These are phyloP conservation scores for Drepana arcuata DNA, from an alignment of 1,140 invertebrate genomes.

Conservation along the genomic window DNA sequence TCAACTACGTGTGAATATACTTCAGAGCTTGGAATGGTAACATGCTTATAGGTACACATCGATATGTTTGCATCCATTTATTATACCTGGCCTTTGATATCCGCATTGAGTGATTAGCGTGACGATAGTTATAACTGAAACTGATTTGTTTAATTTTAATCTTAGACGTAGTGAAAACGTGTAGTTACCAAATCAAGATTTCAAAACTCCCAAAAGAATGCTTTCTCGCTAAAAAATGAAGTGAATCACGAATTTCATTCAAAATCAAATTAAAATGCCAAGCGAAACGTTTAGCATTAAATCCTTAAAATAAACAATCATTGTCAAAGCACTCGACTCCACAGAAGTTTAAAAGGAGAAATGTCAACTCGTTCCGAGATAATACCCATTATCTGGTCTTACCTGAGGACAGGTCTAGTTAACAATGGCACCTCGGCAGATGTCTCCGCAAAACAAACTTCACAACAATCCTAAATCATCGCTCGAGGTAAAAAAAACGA, in stretches of 20 bases:
- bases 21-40: too few relatives aligned
- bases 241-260: too few relatives aligned
- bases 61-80: too few relatives aligned
- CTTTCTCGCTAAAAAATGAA: too few relatives aligned
- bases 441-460: conserved; percentile 66
- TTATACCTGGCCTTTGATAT: too few relatives aligned
- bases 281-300: conserved; percentile 21
- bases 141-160: too few relatives aligned
- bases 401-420: conserved; percentile 44
- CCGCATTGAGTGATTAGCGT: too few relatives aligned
- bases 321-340: conserved; percentile 59
- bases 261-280: conserved; percentile 2
- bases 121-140: too few relatives aligned
- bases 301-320: conserved; percentile 48
- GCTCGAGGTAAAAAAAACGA: conserved; percentile 46
- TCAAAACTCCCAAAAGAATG: too few relatives aligned
- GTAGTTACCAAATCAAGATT: too few relatives aligned
- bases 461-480: conserved; percentile 50
- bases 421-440: conserved; percentile 56
- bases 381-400: conserved; percentile 59
- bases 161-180: too few relatives aligned
- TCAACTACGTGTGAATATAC: conserved; percentile 21
- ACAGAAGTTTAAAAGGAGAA: conserved; percentile 51
- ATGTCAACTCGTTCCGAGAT: conserved; percentile 62
- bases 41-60: too few relatives aligned